phyloP scores from a whole-genome alignment of 2,888 invertebrate species.

The Rhagophthalmus giganteus region DNA sequence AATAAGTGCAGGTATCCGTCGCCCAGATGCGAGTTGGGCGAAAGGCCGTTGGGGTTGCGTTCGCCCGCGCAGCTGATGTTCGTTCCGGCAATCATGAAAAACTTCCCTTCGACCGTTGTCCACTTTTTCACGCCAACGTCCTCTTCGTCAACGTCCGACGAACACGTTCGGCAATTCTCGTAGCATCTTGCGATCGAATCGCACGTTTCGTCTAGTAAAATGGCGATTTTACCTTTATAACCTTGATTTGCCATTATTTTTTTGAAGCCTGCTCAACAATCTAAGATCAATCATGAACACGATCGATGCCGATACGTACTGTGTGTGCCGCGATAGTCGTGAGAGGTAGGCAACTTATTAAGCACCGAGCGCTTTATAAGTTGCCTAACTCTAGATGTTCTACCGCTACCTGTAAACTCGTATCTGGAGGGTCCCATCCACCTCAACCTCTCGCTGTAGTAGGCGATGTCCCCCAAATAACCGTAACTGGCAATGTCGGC shows the following conservation, averaged over 20 bases:
- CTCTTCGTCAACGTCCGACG: constrained; percentile 1
- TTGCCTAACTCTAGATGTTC: not conserved
- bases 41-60: constrained; percentile 74
- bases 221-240: constrained; percentile 66
- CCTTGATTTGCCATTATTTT: constrained; percentile 65
- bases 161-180: constrained; percentile 58
- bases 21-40: constrained; percentile 76
- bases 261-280: constrained; percentile 59
- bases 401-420: constrained; percentile 68
- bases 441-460: constrained; percentile 76
- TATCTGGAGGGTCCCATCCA: constrained; percentile 88
- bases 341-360: no score
- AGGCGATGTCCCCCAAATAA: constrained; percentile 80
- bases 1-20: constrained; percentile 80
- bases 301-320: no score
- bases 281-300: not conserved
- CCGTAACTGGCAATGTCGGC: constrained; percentile 84
- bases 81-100: constrained; percentile 77
- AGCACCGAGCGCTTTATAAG: no score
- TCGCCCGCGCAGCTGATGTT: constrained; percentile 77
- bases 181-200: constrained; percentile 56
- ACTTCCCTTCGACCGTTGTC: constrained; percentile 69
- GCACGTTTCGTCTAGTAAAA: constrained; percentile 57
- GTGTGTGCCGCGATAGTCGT: no score
- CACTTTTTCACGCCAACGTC: constrained; percentile 48